Evolutionary conservation across 2,113 vertebrate species (phyloP).

Genomic region (Grammomys dolichurus): DNA sequence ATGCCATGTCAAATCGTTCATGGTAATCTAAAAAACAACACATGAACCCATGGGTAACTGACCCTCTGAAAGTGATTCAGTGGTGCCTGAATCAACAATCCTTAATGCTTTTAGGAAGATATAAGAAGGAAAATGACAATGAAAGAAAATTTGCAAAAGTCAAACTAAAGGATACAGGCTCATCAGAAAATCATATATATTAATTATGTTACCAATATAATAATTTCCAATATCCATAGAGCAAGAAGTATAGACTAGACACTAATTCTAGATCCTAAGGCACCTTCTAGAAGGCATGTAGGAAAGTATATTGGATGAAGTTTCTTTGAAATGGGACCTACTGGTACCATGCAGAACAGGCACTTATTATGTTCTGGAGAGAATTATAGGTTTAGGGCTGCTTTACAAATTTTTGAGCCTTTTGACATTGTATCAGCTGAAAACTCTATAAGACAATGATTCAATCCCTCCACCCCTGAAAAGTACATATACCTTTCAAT

Average conservation of each 20-base stretch:
- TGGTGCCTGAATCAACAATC: neutral
- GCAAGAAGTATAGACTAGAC: neutral
- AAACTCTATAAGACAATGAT: neutral
- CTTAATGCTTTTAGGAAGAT: conserved; percentile 21
- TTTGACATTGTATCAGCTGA: neutral
- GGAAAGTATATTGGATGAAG: neutral
- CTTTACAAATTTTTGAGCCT: neutral
- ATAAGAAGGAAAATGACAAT: neutral
- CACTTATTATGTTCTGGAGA: neutral
- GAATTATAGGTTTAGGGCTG: neutral
- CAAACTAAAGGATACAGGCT: neutral
- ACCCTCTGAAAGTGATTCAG: neutral
- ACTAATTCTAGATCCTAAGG: neutral
- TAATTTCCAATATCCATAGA: neutral
- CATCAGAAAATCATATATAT: neutral
- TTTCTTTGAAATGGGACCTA: neutral
- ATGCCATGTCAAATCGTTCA: neutral
- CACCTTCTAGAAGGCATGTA: neutral
- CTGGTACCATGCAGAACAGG: neutral
- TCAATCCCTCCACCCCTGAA: neutral
- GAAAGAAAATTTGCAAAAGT: neutral
- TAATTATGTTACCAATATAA: neutral
- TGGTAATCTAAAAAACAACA: neutral
- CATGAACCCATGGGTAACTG: neutral
- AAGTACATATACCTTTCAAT: neutral